Evolutionary conservation across 2,888 invertebrate genomes (phyloP), one percentile per base, ranked within the genome.

Genomic region (Pristionchus maxplancki): DNA sequence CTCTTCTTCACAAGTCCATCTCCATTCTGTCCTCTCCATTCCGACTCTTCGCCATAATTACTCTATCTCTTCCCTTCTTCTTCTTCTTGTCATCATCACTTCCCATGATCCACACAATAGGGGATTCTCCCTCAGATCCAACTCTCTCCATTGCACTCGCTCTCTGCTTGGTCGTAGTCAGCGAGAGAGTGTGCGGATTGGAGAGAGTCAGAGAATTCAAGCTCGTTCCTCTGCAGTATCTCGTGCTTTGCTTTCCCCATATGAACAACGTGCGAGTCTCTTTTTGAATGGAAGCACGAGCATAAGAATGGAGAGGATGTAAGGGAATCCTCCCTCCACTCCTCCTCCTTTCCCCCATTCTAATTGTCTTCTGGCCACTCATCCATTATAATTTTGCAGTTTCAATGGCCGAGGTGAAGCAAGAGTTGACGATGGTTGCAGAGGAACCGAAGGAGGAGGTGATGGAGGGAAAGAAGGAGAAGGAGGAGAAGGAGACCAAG

Each of bases 301-400:
- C 13, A 37, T 37, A 20, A 34, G 34, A 34, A 37, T 34, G 82
- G 31, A 34, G 78, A n/a, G 44, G 2, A 11, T 28, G 44, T 48
- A 28, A 31, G 44, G 48, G 37, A 78, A 40, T 34, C 24, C 17
- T 17, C 37, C 71, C 17, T 37, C 37, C 37, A 5, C 13, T 48
- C 53, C 34, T n/a, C 50, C 24, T 53, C 53, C 28, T 9, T 28
- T 81, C 37, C 81, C 31, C 17, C 24, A 28, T 83, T 53, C 50
- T 83, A 83, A 83, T 83, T 83, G 82, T 83, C 53, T 82, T 82
- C 84, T 62, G 13, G 28, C 31, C 85, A 31, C 85, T 64, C 85
- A 48, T n/a, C 62, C 62, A 28, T 40, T 28, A 44, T 53, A 34
- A 83, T 83, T 53, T 31, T 48, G 34, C 31, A 71, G 71, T 71